Evolutionary conservation across 1,140 invertebrate genomes (phyloP), one percentile per base, ranked within the genome.

Genomic region (Drosophila lacertosa): DNA sequence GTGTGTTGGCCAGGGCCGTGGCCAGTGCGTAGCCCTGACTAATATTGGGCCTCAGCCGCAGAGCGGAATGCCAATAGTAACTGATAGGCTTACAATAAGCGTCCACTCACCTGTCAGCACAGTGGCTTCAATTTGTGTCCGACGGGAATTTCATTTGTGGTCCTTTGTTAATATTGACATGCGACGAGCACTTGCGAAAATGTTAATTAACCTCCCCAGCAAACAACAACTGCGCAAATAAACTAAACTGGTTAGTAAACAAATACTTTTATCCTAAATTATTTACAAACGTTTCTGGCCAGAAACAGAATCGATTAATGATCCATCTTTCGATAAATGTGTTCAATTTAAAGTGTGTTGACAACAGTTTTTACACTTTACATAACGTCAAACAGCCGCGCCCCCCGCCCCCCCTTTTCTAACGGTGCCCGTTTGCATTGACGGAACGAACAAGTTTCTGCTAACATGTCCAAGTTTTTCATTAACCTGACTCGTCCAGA

Each of bases 401-500:
- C 39, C 10, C 16, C 7, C 6, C 16, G 4, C n/a, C n/a, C 15
- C 20, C 32, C 13, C 16, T 6, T 0, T 2, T 5, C 22, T 24
- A 24, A 5, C 35, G 26, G 29, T 39, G 67, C 62, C 71, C 59
- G 55, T 59, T 18, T 51, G 44, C 45, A 65, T 50, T 60, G 63
- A 54, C 44, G 50, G 24, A 58, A n/a, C n/a, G n/a, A 53, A 55
- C 51, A 62, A 76, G 45, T 66, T 58, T 66, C 54, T 39, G 62
- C 65, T 60, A 45, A 64, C 71, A 68, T 77, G 78, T 63, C 60
- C 59, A 74, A 74, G 77, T 77, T 81, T 86, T 84, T 86, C 81
- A 86, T 86, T 86, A 86, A 88, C 77, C 81, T 86, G 81, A 79
- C 82, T 84, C 68, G 54, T 15, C 65, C 81, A 86, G 81, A 81